These are phyloP conservation scores for Agriotes lineatus DNA, from an alignment of 2,888 invertebrate genomes.

Conservation along the genomic window DNA sequence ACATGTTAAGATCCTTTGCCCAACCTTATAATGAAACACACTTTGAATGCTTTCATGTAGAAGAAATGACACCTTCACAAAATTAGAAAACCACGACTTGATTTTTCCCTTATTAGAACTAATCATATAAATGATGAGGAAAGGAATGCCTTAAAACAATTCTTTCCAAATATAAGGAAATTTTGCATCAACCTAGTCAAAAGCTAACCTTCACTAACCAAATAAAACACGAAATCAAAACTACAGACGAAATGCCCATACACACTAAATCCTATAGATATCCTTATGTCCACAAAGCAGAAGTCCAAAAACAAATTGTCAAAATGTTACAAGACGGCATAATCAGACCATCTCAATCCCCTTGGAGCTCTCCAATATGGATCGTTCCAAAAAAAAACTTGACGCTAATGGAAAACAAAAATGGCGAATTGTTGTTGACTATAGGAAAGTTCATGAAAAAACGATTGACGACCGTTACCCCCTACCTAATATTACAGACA, in stretches of 20 bases:
- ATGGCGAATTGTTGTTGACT: conserved; percentile 50
- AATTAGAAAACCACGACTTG: too few species aligned
- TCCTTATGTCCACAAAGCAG: conserved; percentile 51
- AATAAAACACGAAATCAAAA: background rate
- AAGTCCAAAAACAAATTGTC: conserved; percentile 50
- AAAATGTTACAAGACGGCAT: conserved; percentile 46
- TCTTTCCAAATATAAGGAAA: too few species aligned
- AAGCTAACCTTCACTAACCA: too few species aligned
- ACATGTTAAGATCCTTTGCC: too few species aligned
- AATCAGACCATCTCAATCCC: conserved; percentile 42
- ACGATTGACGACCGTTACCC: conserved; percentile 32
- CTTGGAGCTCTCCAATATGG: conserved; percentile 51
- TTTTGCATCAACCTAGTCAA: too few species aligned
- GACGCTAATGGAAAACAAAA: conserved; percentile 46
- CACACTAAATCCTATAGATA: conserved; percentile 48
- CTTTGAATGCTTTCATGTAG: too few species aligned
- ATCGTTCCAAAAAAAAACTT: conserved; percentile 50
- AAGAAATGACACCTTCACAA: too few species aligned
- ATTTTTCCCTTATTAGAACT: too few species aligned
- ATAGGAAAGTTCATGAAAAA: conserved; percentile 48
- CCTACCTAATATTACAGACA: conserved; percentile 50
- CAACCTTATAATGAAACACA: too few species aligned
- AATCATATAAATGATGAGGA: too few species aligned
- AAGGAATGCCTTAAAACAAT: too few species aligned
- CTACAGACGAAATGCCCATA: conserved; percentile 8